A percentile compares a stretch with the other conserved stretches of the same genome.
Evolutionary conservation across 2,113 vertebrate species (phyloP).

Genomic region (Merops nubicus): DNA sequence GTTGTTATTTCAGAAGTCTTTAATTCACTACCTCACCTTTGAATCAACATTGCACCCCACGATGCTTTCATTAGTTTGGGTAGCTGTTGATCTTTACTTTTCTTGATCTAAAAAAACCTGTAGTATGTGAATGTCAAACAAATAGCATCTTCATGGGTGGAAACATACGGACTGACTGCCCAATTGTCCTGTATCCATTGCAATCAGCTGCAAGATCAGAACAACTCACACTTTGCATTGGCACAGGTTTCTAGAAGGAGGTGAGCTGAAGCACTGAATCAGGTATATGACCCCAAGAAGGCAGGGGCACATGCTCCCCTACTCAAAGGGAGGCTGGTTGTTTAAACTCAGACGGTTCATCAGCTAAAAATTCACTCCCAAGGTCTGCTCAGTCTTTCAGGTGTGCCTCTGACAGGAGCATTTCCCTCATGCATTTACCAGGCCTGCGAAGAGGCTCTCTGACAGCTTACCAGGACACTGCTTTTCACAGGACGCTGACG

Average conservation of each 20-base stretch:
- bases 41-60: background rate
- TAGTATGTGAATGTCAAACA: background rate
- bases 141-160: background rate
- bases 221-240: background rate
- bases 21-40: background rate
- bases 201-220: background rate
- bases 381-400: background rate
- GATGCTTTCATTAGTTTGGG: background rate
- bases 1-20: background rate
- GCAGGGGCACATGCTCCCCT: background rate
- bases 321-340: too few relatives aligned
- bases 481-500: rapidly evolving
- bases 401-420: background rate
- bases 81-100: background rate
- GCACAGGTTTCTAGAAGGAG: background rate
- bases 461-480: background rate
- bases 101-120: background rate
- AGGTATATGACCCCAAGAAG: background rate
- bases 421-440: background rate
- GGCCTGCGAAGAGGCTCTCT: background rate
- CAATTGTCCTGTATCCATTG: background rate
- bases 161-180: background rate
- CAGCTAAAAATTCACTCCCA: background rate
- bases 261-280: background rate
- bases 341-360: background rate